Base-by-base conservation (phyloP, 2,113 vertebrate species). In the Calidris pugnax region DNA sequence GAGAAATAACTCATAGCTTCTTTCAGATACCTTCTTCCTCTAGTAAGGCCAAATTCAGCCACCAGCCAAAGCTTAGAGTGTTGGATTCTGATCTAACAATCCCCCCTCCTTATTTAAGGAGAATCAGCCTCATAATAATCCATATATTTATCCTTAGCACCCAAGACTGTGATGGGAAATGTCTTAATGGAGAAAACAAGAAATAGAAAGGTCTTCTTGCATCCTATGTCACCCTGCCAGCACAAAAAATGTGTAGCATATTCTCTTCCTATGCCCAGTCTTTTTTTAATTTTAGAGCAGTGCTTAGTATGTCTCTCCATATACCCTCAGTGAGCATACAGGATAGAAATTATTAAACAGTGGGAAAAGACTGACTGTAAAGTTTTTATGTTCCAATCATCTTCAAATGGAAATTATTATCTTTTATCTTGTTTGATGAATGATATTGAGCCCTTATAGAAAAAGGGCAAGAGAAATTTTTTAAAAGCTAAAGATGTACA, bases 161-260 rank as follows among this genome's bases (percentile, higher is more conserved):
- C 27, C 10, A 59, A 18, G 14, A 26, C 30, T 50, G 8, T 50
- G 22, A 21, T 39, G 39, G 32, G 35, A 74, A 81, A 47, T 24
- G 17, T 56, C 30, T 8, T 67, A 72, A 48, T 3, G 30, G 16
- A 90, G 13, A 59, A 10, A 41, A 68, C 0, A 3, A 83, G 10
- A 80, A 88, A 55, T 43, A 3, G 17, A 14, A 39, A 55, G 9
- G 47, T 85, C 23, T 74, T 59, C 23, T 7, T 72, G 11, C 7
- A n/a, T 67, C n/a, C 11, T 41, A 5, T 45, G 7, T 32, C 47
- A 12, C 4, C 57, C 14, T 77, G 26, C 3, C 27, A 86, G 21
- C 9, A 28, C 7, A 33, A 1, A 47, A 87, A 68, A 82, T 0
- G 0, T 20, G 2, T 59, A 20, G 2, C 6, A 24, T 50, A 50